Evolutionary conservation across 2,888 invertebrate genomes (phyloP).

Genomic region (Heteropelma amictum): DNA sequence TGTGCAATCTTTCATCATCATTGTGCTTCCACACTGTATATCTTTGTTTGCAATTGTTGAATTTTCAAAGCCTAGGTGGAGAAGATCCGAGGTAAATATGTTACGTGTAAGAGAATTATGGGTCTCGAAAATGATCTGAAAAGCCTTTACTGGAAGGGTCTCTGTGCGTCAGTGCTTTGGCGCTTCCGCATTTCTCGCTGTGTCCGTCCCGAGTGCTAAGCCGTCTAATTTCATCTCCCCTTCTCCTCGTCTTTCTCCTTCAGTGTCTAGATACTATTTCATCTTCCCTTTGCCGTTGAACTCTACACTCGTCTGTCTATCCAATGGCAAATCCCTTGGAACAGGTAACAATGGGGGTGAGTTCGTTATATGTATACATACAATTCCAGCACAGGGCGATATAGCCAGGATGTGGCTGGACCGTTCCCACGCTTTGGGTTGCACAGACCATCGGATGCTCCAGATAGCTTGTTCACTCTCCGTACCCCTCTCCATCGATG

Average conservation of each 20-base stretch:
- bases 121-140: constrained; percentile 65
- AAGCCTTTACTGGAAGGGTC: constrained; percentile 56
- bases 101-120: constrained; percentile 57
- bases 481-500: constrained; percentile 42
- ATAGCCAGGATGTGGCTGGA: constrained; percentile 36
- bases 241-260: constrained; percentile 10
- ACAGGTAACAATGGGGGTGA: constrained; percentile 69
- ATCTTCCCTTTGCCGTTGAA: constrained; percentile 57
- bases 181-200: not conserved
- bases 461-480: constrained; percentile 26
- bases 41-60: not conserved
- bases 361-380: constrained; percentile 22
- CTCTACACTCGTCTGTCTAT: constrained; percentile 13
- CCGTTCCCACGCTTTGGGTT: constrained; percentile 70
- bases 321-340: constrained; percentile 64
- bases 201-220: constrained; percentile 68
- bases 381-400: constrained; percentile 5
- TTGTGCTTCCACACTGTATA: not conserved
- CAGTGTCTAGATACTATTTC: constrained; percentile 66
- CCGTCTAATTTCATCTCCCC: constrained; percentile 69
- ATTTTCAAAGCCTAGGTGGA: constrained; percentile 2
- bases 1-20: too few species aligned
- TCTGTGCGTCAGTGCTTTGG: constrained; percentile 10
- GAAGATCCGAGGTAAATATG: constrained; percentile 3
- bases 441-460: constrained; percentile 64